A percentile compares a stretch with the other conserved stretches of the same genome.
These are phyloP conservation scores for Chionodraco myersi DNA, from an alignment of 2,113 vertebrate species.

Conservation along the genomic window DNA sequence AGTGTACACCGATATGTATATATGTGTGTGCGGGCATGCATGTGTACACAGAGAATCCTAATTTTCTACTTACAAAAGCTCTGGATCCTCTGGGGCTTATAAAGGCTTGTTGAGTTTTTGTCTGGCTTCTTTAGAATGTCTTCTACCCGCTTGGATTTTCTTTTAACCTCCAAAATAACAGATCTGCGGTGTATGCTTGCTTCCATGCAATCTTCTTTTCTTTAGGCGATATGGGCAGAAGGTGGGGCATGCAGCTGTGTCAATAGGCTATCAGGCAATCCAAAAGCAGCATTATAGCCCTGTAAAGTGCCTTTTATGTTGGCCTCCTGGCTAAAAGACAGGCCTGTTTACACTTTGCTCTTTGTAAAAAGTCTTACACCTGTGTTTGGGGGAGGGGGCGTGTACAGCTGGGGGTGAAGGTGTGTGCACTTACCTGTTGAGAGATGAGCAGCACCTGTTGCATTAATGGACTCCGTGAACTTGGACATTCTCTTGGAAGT, in stretches of 20 bases:
- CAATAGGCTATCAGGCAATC: constrained; percentile 77
- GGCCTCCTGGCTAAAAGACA: constrained; percentile 61
- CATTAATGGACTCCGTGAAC: constrained; percentile 55
- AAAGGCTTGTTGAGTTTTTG: constrained; percentile 66
- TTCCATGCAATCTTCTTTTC: constrained; percentile 68
- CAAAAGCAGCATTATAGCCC: constrained; percentile 70
- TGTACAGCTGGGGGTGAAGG: constrained; percentile 52
- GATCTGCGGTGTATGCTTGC: constrained; percentile 67
- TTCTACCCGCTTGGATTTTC: constrained; percentile 57
- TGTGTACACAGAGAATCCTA: constrained; percentile 59
- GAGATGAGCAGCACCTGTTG: constrained; percentile 76
- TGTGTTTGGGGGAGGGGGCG: constrained; percentile 47
- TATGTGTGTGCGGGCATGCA: constrained; percentile 51
- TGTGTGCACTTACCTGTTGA: constrained; percentile 64
- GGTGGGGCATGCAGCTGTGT: constrained; percentile 84
- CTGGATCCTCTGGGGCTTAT: constrained; percentile 52
- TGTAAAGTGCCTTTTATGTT: constrained; percentile 73
- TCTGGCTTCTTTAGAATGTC: constrained; percentile 59
- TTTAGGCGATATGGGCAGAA: constrained; percentile 64
- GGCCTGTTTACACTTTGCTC: constrained; percentile 68
- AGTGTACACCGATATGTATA: constrained; percentile 41
- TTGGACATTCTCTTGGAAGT: neutral
- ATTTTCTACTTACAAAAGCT: constrained; percentile 61
- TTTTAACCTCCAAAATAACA: constrained; percentile 77
- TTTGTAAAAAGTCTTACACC: constrained; percentile 70